Percentiles rank a stretch among this genome's conserved stretches.
phyloP scores from a whole-genome alignment of 2,113 vertebrate genomes.

The Thomomys bottae region DNA sequence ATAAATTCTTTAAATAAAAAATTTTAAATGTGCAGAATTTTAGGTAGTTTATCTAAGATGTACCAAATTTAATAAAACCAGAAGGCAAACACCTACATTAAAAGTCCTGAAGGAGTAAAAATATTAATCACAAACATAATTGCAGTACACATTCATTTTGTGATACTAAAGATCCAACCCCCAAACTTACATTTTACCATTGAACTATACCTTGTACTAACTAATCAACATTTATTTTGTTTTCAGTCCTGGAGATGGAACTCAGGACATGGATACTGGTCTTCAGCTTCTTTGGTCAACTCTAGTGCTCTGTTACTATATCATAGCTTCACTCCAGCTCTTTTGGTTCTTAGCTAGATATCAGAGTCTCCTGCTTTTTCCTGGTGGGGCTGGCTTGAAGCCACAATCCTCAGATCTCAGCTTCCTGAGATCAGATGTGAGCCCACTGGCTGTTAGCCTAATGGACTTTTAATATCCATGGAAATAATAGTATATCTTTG shows the following conservation, averaged over 20 bases:
- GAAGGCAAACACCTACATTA: conserved; percentile 34
- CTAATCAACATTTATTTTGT: neutral
- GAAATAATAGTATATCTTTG: neutral
- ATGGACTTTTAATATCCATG: neutral
- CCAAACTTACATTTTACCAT: neutral
- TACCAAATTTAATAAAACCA: conserved; percentile 54
- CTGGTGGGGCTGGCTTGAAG: too few relatives aligned
- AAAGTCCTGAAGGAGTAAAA: conserved; percentile 46
- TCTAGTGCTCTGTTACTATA: too few relatives aligned
- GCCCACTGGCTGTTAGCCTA: too few relatives aligned
- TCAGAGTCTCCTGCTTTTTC: too few relatives aligned
- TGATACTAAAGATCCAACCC: neutral
- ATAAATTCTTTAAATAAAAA: too few relatives aligned
- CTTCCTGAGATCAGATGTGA: too few relatives aligned
- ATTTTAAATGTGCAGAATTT: neutral
- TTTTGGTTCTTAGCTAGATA: too few relatives aligned
- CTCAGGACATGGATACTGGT: too few relatives aligned
- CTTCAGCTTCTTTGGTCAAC: too few relatives aligned
- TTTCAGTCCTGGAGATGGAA: too few relatives aligned
- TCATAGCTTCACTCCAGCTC: too few relatives aligned
- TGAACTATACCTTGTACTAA: neutral
- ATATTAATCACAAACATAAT: conserved; percentile 66
- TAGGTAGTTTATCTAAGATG: conserved; percentile 13
- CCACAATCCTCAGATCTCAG: too few relatives aligned
- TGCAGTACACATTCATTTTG: conserved; percentile 27